Evolutionary conservation across 2,888 invertebrate species (phyloP), one percentile per base, ranked within the genome.

Genomic region (Sinhomidia bicolor): DNA sequence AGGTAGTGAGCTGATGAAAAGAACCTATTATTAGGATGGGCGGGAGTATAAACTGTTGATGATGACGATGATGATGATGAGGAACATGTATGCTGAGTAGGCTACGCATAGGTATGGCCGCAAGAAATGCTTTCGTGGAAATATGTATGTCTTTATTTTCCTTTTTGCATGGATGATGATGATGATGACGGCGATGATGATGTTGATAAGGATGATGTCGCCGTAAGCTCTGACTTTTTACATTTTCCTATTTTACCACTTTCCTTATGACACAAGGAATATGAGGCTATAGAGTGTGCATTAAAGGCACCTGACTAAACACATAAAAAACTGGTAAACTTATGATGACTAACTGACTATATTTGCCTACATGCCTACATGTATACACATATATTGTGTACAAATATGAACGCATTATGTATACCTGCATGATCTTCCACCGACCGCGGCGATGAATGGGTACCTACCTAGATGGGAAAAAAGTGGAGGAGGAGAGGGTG

Each of bases 181-280:
- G n/a, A n/a, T n/a, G n/a, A n/a, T n/a, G 74, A 44, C 54, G 83
- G 74, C 60, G 83, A 60, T 60, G 60, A 60, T 26, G 17, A 60
- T 54, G n/a, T 26, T 60, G 60, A 60, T 26, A 26, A 60, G 54
- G 74, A 44, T 71, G 83, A 83, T 74, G 83, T 84, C 84, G 84
- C 84, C 84, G 14, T 29, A 84, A 84, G 84, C 84, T n/a, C n/a
- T 84, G 84, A 47, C 84, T 76, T 76, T 65, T 71, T 71, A 83
- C 71, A 71, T 71, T 71, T 71, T 44, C 36, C 14, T 68, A 36
- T 17, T 17, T 36, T 68, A 6, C 10, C 14, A 2, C 23, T 57
- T 57, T 23, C 0, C 23, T 20, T 9, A 54, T 3, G 3, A n/a
- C 51, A 57, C 57, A 7, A 36, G 36, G 4, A 36, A 36, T 36